A percentile compares a stretch with the other conserved stretches of the same genome.
Evolutionary conservation across 2,797 vertebrate species (phyloP).

Genomic region (Anniella stebbinsi): DNA sequence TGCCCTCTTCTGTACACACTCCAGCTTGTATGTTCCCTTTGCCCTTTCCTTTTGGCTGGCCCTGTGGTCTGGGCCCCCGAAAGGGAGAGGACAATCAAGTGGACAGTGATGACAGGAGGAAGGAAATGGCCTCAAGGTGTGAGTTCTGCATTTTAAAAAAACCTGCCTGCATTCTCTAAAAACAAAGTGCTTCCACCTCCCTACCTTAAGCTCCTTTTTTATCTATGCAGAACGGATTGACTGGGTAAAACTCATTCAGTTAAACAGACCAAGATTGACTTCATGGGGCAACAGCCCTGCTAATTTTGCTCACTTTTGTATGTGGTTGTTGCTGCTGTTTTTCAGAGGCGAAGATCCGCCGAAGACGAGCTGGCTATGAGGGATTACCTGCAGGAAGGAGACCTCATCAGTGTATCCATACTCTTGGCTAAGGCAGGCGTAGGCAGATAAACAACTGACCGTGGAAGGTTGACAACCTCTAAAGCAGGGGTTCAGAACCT

Average conservation of each 20-base stretch:
- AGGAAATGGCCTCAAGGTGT: too few species aligned
- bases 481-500: too few species aligned
- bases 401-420: conserved; percentile 95
- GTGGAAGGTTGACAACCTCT: neutral
- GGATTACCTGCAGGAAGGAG: conserved; percentile 94
- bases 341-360: conserved; percentile 93
- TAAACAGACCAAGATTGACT: neutral
- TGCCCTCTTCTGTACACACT: too few species aligned
- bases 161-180: too few species aligned
- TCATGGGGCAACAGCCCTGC: too few species aligned
- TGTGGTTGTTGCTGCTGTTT: conserved; percentile 13
- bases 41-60: too few species aligned
- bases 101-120: too few species aligned
- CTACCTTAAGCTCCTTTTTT: neutral
- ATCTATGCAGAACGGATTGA: neutral
- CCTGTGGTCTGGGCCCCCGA: too few species aligned
- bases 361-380: conserved; percentile 98
- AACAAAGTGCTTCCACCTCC: neutral
- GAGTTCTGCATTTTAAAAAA: too few species aligned
- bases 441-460: neutral
- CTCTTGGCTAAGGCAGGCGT: neutral
- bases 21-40: too few species aligned
- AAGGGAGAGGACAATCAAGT: too few species aligned
- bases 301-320: rapidly evolving
- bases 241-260: neutral